These are phyloP conservation scores for Corythoichthys haematopterus DNA, from an alignment of 2,113 vertebrate genomes.

Conservation along the genomic window DNA sequence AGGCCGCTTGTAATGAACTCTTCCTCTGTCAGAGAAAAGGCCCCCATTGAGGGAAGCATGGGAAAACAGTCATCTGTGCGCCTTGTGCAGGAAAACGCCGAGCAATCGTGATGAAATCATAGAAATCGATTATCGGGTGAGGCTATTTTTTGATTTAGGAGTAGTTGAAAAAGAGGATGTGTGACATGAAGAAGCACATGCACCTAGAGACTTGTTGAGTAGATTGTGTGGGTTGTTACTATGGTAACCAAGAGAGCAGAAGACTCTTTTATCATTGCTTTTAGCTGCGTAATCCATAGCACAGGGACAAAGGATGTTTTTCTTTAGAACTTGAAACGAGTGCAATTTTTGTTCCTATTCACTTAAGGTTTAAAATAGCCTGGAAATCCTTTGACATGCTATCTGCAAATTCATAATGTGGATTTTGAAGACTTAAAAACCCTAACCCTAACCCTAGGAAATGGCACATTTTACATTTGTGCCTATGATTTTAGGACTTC, in stretches of 20 bases:
- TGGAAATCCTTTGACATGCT: no score
- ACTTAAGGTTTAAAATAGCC: neutral
- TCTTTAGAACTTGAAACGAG: neutral
- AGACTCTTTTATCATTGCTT: slow-evolving; percentile 42
- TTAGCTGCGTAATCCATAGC: slow-evolving; percentile 47
- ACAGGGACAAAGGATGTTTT: slow-evolving; percentile 19
- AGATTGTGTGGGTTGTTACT: slow-evolving; percentile 43
- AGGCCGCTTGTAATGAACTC: slow-evolving; percentile 51
- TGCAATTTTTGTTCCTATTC: slow-evolving; percentile 6
- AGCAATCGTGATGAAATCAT: neutral
- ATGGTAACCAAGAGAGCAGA: slow-evolving; percentile 46
- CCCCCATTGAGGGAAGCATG: slow-evolving; percentile 53
- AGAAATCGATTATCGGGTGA: neutral
- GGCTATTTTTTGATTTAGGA: neutral
- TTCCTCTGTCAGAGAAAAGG: slow-evolving; percentile 59
- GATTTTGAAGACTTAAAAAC: no score
- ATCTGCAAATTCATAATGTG: no score
- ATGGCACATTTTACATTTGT: no score
- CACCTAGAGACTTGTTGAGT: slow-evolving; percentile 12
- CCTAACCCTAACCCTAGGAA: no score
- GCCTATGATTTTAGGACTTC: no score
- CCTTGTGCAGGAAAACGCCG: slow-evolving; percentile 18
- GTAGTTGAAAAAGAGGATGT: neutral
- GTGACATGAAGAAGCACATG: neutral
- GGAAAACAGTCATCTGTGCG: slow-evolving; percentile 37